Evolutionary conservation across 1,140 invertebrate species (phyloP).

Genomic region (Heterodera carotae): DNA sequence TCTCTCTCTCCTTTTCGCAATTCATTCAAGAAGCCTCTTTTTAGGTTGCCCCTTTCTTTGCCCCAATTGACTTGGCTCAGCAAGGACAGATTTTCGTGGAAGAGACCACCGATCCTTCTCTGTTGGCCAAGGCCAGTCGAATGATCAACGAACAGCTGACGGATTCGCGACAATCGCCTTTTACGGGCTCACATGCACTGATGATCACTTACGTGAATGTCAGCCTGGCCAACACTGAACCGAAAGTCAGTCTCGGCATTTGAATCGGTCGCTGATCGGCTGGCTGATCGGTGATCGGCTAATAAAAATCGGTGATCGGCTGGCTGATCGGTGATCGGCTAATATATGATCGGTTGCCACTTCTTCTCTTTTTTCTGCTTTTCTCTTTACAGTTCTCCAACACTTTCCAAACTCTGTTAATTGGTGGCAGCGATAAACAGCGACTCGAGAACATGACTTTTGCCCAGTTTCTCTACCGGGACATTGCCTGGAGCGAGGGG

Average conservation of each 20-base stretch:
- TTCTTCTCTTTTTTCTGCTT: background rate
- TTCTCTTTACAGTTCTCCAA: conserved; percentile 34
- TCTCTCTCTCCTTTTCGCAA: too few relatives aligned
- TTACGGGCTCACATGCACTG: conserved; percentile 26
- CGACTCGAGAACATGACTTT: conserved; percentile 48
- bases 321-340: too few relatives aligned
- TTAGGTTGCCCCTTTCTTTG: conserved; percentile 61
- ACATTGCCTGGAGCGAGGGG: conserved; percentile 57
- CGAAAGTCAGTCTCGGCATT: background rate
- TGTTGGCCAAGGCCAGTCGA: conserved; percentile 47
- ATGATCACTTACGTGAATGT: conserved; percentile 32
- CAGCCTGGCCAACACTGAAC: background rate
- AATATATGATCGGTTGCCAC: too few relatives aligned
- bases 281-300: too few relatives aligned
- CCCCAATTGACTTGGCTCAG: conserved; percentile 56
- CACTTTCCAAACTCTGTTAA: conserved; percentile 62
- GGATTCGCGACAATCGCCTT: conserved; percentile 12
- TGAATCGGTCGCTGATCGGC: background rate
- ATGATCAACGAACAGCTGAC: conserved; percentile 51
- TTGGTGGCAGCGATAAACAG: conserved; percentile 50
- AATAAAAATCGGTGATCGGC: too few relatives aligned
- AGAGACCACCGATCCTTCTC: conserved; percentile 53
- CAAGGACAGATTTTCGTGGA: conserved; percentile 36
- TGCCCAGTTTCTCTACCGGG: conserved; percentile 59
- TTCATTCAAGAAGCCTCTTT: too few relatives aligned